These are phyloP conservation scores for Xiphophorus hellerii DNA, from an alignment of 2,113 vertebrate species.

Conservation along the genomic window DNA sequence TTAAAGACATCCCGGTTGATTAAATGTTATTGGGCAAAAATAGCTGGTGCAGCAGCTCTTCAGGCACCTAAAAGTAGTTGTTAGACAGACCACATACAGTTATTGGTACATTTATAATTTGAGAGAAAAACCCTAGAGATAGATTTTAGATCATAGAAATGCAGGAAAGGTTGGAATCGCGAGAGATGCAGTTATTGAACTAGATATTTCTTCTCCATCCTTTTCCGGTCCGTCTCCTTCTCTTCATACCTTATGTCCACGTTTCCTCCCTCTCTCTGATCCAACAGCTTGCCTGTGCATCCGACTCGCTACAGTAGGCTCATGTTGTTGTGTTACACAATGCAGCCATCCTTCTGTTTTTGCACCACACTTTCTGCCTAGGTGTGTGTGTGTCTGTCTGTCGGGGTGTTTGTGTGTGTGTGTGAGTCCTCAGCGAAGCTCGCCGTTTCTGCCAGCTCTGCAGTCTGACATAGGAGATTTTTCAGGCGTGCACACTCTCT, in stretches of 20 bases:
- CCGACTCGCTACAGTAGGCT: slow-evolving; percentile 52
- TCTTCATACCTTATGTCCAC: slow-evolving; percentile 23
- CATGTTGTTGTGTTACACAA: slow-evolving; percentile 40
- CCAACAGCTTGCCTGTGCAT: slow-evolving; percentile 55
- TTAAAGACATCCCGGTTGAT: not conserved
- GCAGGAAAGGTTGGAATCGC: not conserved
- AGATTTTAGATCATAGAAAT: not conserved
- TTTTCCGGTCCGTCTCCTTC: slow-evolving; percentile 15
- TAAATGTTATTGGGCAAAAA: not conserved
- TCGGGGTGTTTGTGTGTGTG: slow-evolving; percentile 4
- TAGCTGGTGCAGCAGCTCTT: not conserved
- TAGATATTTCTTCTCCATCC: slow-evolving; percentile 7
- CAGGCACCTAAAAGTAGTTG: not conserved
- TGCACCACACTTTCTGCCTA: slow-evolving; percentile 51
- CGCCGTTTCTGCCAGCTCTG: slow-evolving; percentile 72
- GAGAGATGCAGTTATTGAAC: not conserved
- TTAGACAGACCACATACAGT: not conserved
- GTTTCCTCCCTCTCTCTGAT: slow-evolving; percentile 40
- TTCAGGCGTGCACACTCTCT: slow-evolving; percentile 63
- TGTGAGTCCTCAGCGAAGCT: slow-evolving; percentile 65
- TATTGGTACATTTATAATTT: not conserved
- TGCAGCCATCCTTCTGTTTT: slow-evolving; percentile 53
- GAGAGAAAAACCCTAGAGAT: not conserved
- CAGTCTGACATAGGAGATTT: slow-evolving; percentile 74
- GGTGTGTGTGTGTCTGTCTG: slow-evolving; percentile 53